phyloP scores from a whole-genome alignment of 2,888 invertebrate species.

The Hipparchia semele region DNA sequence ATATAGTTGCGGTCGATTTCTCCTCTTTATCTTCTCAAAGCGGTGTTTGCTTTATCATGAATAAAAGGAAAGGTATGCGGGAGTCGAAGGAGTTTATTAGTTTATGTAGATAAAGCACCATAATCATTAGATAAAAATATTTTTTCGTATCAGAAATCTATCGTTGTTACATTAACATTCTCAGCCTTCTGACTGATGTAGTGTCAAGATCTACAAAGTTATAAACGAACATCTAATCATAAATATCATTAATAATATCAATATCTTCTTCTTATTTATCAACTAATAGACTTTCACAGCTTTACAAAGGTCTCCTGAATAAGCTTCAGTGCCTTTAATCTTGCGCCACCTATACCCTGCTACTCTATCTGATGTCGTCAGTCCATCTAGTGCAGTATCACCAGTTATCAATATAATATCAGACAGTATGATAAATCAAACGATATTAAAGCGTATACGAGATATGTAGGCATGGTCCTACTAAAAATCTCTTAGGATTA shows the following conservation, averaged over 20 bases:
- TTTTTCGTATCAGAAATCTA: not conserved
- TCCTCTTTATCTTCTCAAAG: conserved; percentile 78
- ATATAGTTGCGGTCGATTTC: conserved; percentile 83
- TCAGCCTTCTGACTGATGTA: no score
- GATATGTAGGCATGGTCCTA: not conserved
- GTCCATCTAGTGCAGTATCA: no score
- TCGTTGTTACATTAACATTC: not conserved
- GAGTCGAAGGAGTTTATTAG: conserved; percentile 56
- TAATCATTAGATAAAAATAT: not conserved
- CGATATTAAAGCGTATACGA: not conserved
- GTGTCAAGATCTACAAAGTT: no score
- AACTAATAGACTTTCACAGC: no score
- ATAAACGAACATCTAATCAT: no score
- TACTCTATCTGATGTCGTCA: no score
- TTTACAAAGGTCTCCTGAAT: no score
- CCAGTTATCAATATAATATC: no score
- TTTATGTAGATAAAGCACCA: conserved; percentile 21
- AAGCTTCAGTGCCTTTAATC: no score
- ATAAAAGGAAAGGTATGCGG: conserved; percentile 71
- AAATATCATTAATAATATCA: no score
- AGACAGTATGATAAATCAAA: not conserved
- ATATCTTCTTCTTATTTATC: no score
- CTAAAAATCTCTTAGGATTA: not conserved
- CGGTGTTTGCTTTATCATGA: conserved; percentile 80
- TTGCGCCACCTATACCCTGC: no score